A percentile compares a stretch with the other conserved stretches of the same genome.
Conservation (phyloP, 2,113 vertebrate species). For the Enhydra lutris region DNA sequence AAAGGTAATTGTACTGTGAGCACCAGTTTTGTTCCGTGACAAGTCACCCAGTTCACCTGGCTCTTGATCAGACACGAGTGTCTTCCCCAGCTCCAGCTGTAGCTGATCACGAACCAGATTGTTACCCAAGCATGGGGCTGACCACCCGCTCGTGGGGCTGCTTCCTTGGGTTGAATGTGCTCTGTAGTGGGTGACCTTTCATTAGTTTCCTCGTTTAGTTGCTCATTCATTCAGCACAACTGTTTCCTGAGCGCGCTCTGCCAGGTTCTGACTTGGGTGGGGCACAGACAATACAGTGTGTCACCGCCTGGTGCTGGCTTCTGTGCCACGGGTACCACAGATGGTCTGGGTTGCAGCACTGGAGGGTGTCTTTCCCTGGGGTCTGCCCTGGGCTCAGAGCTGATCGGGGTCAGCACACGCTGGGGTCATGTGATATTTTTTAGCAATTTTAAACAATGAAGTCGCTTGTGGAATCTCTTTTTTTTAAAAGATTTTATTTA, state of each 20-base stretch:
- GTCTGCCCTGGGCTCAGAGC: neutral
- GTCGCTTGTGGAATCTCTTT: neutral
- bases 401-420: rapidly evolving
- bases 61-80: neutral
- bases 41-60: rapidly evolving
- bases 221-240: too few species aligned
- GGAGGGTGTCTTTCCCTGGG: rapidly evolving
- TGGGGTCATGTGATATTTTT: neutral
- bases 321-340: rapidly evolving
- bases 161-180: neutral
- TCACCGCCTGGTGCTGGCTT: neutral
- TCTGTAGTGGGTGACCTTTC: rapidly evolving
- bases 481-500: too few species aligned
- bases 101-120: too few species aligned
- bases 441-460: neutral
- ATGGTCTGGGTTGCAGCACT: rapidly evolving
- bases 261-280: rapidly evolving
- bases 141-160: rapidly evolving
- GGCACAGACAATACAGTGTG: neutral
- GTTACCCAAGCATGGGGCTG: rapidly evolving
- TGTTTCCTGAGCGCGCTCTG: rapidly evolving
- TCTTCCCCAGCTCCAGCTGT: neutral
- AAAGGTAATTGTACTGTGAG: neutral
- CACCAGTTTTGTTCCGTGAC: neutral
- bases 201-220: neutral